Evolutionary conservation across 2,113 vertebrate genomes (phyloP).

Genomic region (Oryzias curvinotus): DNA sequence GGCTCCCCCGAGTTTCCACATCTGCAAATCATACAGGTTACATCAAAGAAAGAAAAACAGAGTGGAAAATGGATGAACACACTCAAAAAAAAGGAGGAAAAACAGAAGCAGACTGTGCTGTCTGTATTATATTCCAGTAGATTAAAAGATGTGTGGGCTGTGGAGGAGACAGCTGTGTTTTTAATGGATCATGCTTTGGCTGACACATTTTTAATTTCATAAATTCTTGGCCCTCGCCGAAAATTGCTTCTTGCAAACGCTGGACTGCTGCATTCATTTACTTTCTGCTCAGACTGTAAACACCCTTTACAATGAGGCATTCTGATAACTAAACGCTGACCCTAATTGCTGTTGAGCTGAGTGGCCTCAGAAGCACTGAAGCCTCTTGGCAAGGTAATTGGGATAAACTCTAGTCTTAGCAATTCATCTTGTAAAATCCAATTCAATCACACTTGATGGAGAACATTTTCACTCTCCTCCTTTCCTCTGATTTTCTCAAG

Average conservation of each 20-base stretch:
- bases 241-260: slow-evolving; percentile 36
- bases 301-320: slow-evolving; percentile 43
- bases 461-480: slow-evolving; percentile 58
- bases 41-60: slow-evolving; percentile 37
- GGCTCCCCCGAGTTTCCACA: slow-evolving; percentile 33
- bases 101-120: slow-evolving; percentile 29
- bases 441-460: slow-evolving; percentile 71
- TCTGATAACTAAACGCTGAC: slow-evolving; percentile 55
- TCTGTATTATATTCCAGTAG: slow-evolving; percentile 32
- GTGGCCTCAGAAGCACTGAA: slow-evolving; percentile 49
- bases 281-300: slow-evolving; percentile 51
- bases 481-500: slow-evolving; percentile 46
- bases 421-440: slow-evolving; percentile 75
- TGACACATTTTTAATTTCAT: slow-evolving; percentile 56
- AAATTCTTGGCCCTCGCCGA: slow-evolving; percentile 40
- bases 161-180: slow-evolving; percentile 49
- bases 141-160: slow-evolving; percentile 58
- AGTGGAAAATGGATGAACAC: slow-evolving; percentile 37
- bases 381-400: slow-evolving; percentile 66
- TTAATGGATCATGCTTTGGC: slow-evolving; percentile 42
- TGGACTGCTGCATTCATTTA: slow-evolving; percentile 43
- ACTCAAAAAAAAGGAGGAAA: slow-evolving; percentile 24
- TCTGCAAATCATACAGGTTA: slow-evolving; percentile 44
- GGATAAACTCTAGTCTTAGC: slow-evolving; percentile 67
- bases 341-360: slow-evolving; percentile 69